These are phyloP conservation scores for Danio kyathit DNA, from an alignment of 2,797 vertebrate species.

Conservation along the genomic window DNA sequence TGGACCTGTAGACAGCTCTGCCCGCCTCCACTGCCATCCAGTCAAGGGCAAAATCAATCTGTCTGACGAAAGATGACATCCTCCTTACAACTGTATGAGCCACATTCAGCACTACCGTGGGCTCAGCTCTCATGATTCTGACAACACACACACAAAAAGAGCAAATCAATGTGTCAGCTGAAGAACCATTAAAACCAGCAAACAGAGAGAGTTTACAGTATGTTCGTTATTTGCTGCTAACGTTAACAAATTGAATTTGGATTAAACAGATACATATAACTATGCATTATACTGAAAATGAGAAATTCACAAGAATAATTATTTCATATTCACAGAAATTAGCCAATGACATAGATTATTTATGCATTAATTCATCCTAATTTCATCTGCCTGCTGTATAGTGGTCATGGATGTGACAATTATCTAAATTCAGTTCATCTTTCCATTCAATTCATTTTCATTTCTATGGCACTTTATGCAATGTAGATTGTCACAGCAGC, in stretches of 20 bases:
- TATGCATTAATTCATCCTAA: neutral
- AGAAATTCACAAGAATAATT: neutral
- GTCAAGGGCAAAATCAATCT: slow-evolving; percentile 95
- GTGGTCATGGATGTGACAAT: neutral
- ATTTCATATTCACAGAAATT: neutral
- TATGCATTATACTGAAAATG: neutral
- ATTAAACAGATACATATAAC: neutral
- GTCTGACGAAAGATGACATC: slow-evolving; percentile 91
- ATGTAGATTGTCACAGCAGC: no score
- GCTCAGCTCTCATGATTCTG: slow-evolving; percentile 94
- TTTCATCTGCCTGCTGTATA: neutral
- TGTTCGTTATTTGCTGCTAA: neutral
- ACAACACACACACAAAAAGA: slow-evolving; percentile 40
- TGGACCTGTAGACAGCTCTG: slow-evolving; percentile 89
- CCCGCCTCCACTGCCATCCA: slow-evolving; percentile 98
- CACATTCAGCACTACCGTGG: slow-evolving; percentile 86
- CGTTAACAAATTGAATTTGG: neutral
- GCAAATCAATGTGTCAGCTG: slow-evolving; percentile 10
- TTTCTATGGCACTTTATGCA: no score
- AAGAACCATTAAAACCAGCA: slow-evolving; percentile 8
- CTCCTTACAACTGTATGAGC: slow-evolving; percentile 89
- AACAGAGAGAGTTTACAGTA: neutral
- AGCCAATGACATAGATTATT: neutral
- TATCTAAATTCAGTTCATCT: neutral
- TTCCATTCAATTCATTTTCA: no score